phyloP scores from a whole-genome alignment of 64 coral and sea anemone genomes.

The Actinia tenebrosa region DNA sequence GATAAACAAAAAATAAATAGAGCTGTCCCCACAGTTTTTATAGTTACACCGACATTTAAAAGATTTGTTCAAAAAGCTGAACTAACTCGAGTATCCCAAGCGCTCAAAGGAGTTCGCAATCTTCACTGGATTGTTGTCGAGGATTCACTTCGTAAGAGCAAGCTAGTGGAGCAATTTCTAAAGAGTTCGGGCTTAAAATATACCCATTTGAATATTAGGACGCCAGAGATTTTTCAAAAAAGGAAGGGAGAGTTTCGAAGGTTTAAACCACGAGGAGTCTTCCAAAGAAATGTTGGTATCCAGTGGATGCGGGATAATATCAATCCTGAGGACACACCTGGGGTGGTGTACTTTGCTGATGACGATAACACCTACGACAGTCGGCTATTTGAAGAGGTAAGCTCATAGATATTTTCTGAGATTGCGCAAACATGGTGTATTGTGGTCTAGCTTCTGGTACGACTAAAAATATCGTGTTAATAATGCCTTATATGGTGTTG shows the following conservation, averaged over 20 bases:
- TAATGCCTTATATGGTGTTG: too few species aligned
- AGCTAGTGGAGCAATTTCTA: conserved; percentile 45
- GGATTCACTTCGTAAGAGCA: conserved; percentile 60
- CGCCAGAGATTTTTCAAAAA: conserved; percentile 41
- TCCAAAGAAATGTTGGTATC: conserved; percentile 75
- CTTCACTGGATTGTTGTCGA: conserved; percentile 94
- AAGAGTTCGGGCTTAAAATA: conserved; percentile 49
- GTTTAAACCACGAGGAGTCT: conserved; percentile 72
- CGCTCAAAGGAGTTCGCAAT: conserved; percentile 44
- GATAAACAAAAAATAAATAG: neutral
- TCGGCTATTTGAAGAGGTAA: conserved; percentile 79
- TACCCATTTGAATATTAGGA: conserved; percentile 82
- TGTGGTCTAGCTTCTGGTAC: too few species aligned
- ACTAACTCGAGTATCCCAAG: conserved; percentile 63
- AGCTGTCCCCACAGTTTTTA: conserved; percentile 50
- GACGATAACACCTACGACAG: conserved; percentile 90
- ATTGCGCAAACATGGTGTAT: too few species aligned
- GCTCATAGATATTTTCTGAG: neutral
- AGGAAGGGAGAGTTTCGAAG: conserved; percentile 46
- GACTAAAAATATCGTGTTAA: too few species aligned
- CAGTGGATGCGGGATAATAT: conserved; percentile 69
- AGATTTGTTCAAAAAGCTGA: conserved; percentile 88
- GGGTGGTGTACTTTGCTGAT: conserved; percentile 97
- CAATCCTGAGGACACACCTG: conserved; percentile 43
- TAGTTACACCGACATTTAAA: conserved; percentile 71